A percentile compares a stretch with the other conserved stretches of the same genome.
phyloP scores from a whole-genome alignment of 2,797 vertebrate genomes.

The Selene dorsalis region DNA sequence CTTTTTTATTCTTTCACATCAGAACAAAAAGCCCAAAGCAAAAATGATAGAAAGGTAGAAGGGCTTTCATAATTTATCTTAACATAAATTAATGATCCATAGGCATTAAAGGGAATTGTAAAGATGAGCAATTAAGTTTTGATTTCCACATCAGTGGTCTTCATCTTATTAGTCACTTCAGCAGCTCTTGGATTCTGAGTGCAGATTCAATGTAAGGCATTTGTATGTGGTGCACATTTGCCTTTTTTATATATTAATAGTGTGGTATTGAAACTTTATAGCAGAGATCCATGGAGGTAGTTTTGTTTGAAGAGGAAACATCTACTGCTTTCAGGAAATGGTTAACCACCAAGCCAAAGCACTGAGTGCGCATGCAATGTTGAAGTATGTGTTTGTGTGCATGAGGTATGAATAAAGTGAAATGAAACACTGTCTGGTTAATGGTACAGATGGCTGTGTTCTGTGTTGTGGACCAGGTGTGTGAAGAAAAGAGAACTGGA shows the following conservation, averaged over 20 bases:
- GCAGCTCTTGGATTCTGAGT: not conserved
- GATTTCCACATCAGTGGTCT: not conserved
- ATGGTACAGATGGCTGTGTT: conserved; percentile 13
- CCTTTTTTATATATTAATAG: not conserved
- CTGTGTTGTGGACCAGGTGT: conserved; percentile 29
- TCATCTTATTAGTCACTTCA: not conserved
- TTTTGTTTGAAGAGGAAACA: conserved; percentile 38
- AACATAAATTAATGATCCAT: not conserved
- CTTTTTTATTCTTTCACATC: not conserved
- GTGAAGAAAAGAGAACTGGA: not conserved
- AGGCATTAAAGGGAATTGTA: not conserved
- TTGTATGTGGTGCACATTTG: not conserved
- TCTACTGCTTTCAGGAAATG: conserved; percentile 35
- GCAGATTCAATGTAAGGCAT: not conserved
- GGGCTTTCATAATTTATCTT: not conserved
- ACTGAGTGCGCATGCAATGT: conserved; percentile 30
- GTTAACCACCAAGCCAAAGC: conserved; percentile 32
- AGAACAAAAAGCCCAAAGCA: not conserved
- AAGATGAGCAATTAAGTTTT: not conserved
- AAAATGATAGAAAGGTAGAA: not conserved
- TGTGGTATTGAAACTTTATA: not conserved
- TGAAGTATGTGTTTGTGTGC: conserved; percentile 17
- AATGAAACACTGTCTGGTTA: conserved; percentile 17
- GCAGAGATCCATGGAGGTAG: conserved; percentile 12
- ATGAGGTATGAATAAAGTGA: conserved; percentile 51